Conservation (phyloP, 1,140 invertebrate genomes). For the Oncopeltus fasciatus region DNA sequence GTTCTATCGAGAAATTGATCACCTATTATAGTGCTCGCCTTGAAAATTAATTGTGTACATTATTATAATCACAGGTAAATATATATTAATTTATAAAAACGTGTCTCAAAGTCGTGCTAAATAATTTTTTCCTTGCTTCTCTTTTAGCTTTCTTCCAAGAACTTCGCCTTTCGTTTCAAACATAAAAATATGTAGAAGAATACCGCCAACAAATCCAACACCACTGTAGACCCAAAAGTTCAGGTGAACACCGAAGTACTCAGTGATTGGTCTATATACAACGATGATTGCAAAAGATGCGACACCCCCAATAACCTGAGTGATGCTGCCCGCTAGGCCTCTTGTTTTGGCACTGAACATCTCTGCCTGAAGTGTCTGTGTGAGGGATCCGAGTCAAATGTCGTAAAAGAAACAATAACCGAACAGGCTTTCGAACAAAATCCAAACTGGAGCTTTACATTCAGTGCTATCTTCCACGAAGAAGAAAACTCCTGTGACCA, state of each 20-base stretch:
- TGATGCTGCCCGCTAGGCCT: slow-evolving; percentile 31
- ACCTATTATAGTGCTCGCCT: too few relatives aligned
- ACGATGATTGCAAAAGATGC: slow-evolving; percentile 29
- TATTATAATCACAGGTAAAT: too few relatives aligned
- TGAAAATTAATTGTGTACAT: too few relatives aligned
- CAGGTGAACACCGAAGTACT: slow-evolving; percentile 35
- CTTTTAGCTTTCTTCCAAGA: slow-evolving; percentile 42
- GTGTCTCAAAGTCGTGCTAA: too few relatives aligned
- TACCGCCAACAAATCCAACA: slow-evolving; percentile 36
- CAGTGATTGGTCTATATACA: slow-evolving; percentile 31
- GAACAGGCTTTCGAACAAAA: slow-evolving; percentile 28
- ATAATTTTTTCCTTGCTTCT: too few relatives aligned
- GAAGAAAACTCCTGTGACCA: too few relatives aligned
- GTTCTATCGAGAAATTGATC: too few relatives aligned
- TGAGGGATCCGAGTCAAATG: slow-evolving; percentile 31
- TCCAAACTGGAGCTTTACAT: slow-evolving; percentile 22
- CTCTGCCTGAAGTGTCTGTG: too few relatives aligned
- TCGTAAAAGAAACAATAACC: slow-evolving; percentile 30
- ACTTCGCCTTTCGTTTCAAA: slow-evolving; percentile 73
- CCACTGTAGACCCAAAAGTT: slow-evolving; percentile 41
- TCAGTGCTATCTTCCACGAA: too few relatives aligned
- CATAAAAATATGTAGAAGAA: slow-evolving; percentile 42
- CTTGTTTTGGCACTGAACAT: slow-evolving; percentile 33
- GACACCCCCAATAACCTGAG: slow-evolving; percentile 30
- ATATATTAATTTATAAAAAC: too few relatives aligned